Evolutionary conservation across 2,113 vertebrate species (phyloP).

Genomic region (Pygoscelis antarcticus): DNA sequence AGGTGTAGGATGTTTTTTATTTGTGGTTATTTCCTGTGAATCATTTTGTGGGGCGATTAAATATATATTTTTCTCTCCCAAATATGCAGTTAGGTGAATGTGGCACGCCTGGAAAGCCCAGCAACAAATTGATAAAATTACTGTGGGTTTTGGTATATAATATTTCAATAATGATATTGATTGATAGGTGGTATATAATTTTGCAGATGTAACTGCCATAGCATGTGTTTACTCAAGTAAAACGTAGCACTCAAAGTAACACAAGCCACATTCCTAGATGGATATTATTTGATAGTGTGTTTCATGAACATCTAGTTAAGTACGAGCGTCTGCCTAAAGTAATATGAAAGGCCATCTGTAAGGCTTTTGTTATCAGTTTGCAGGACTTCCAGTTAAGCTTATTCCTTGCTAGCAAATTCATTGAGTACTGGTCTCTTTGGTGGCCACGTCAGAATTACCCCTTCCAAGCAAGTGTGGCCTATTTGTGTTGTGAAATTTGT

Average conservation of each 20-base stretch:
- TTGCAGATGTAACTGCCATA: not conserved
- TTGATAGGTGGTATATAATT: not conserved
- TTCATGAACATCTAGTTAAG: not conserved
- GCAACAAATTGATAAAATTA: not conserved
- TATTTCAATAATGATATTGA: not conserved
- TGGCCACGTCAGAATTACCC: not conserved
- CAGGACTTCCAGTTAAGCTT: not conserved
- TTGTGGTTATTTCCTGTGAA: conserved; percentile 24
- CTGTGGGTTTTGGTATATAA: not conserved
- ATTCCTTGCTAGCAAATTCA: not conserved
- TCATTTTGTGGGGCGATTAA: not conserved
- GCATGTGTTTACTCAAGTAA: not conserved
- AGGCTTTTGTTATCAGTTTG: not conserved
- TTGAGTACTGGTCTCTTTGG: not conserved
- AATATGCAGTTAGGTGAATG: not conserved
- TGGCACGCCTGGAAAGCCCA: not conserved
- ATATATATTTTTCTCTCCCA: not conserved
- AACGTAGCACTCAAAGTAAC: not conserved
- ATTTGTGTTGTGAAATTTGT: not conserved
- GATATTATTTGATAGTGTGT: not conserved
- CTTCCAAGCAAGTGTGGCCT: not conserved
- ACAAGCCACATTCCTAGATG: not conserved
- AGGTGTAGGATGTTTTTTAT: not conserved
- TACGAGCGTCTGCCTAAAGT: not conserved
- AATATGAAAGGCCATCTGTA: not conserved